Conservation (phyloP, 1,140 invertebrate genomes). For the Periplaneta americana region DNA sequence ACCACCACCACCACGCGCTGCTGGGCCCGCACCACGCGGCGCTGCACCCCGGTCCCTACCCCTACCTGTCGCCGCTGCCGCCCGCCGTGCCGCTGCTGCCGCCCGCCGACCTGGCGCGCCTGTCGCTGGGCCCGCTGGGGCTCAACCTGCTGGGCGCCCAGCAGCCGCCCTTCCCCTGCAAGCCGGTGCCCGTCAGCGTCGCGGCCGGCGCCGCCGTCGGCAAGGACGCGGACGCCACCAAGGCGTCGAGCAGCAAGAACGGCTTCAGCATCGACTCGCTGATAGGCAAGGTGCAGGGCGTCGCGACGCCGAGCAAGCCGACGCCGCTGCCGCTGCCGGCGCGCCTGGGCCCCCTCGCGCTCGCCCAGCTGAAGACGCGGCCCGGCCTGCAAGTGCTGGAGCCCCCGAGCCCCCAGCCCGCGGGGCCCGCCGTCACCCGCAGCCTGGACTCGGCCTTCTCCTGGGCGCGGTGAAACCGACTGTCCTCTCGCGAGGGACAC, state of each 20-base stretch:
- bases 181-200: slow-evolving; percentile 43
- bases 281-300: slow-evolving; percentile 38
- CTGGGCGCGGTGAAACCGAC: slow-evolving; percentile 14
- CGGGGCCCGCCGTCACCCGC: slow-evolving; percentile 39
- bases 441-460: slow-evolving; percentile 44
- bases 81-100: slow-evolving; percentile 43
- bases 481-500: no score
- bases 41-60: slow-evolving; percentile 33
- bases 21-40: slow-evolving; percentile 24
- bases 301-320: slow-evolving; percentile 26
- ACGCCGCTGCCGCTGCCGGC: not conserved
- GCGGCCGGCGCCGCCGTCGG: slow-evolving; percentile 24
- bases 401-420: slow-evolving; percentile 33
- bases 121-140: slow-evolving; percentile 36
- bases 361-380: not conserved
- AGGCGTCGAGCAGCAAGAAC: slow-evolving; percentile 24
- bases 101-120: slow-evolving; percentile 39
- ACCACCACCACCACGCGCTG: slow-evolving; percentile 31
- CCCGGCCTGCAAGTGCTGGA: slow-evolving; percentile 24
- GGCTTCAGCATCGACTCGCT: slow-evolving; percentile 48
- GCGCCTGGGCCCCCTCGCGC: not conserved
- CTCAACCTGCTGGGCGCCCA: slow-evolving; percentile 33
- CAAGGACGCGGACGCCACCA: slow-evolving; percentile 13
- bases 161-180: slow-evolving; percentile 37
- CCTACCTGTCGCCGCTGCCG: slow-evolving; percentile 38